These are phyloP conservation scores for Notoglanidium macrostoma DNA, from an alignment of 2,797 vertebrate genomes.

Conservation along the genomic window DNA sequence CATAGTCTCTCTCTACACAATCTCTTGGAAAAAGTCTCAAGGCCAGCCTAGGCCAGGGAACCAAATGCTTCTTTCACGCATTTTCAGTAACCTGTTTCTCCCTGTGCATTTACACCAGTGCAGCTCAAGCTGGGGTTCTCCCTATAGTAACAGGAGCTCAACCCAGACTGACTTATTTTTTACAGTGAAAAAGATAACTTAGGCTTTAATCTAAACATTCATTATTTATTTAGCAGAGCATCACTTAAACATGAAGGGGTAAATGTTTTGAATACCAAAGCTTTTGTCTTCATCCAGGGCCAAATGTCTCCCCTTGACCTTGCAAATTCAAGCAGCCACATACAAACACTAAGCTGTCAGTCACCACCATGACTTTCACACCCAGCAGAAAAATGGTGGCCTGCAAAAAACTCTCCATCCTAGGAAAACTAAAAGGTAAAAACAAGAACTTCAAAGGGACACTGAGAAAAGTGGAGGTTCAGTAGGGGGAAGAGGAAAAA, in stretches of 20 bases:
- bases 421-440: conserved; percentile 34
- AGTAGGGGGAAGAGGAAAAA: background rate
- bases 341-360: conserved; percentile 58
- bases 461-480: background rate
- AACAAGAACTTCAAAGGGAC: conserved; percentile 21
- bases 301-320: conserved; percentile 66
- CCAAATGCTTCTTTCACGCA: background rate
- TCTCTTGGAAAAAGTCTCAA: conserved; percentile 38
- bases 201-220: conserved; percentile 76
- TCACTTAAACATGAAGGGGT: conserved; percentile 77
- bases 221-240: conserved; percentile 82
- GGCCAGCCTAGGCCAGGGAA: conserved; percentile 21
- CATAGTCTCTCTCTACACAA: conserved; percentile 43
- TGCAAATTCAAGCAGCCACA: conserved; percentile 54
- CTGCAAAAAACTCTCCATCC: conserved; percentile 18
- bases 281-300: conserved; percentile 73
- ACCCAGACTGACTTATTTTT: conserved; percentile 72
- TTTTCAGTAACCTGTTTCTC: conserved; percentile 14
- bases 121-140: conserved; percentile 13
- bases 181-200: conserved; percentile 74
- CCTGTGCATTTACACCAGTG: background rate
- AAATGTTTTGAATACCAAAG: conserved; percentile 75
- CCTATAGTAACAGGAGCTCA: conserved; percentile 67
- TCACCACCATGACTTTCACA: conserved; percentile 53
- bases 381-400: conserved; percentile 41